These are phyloP conservation scores for Drosophila ercepeae DNA, from an alignment of 1,140 invertebrate genomes.

Conservation along the genomic window DNA sequence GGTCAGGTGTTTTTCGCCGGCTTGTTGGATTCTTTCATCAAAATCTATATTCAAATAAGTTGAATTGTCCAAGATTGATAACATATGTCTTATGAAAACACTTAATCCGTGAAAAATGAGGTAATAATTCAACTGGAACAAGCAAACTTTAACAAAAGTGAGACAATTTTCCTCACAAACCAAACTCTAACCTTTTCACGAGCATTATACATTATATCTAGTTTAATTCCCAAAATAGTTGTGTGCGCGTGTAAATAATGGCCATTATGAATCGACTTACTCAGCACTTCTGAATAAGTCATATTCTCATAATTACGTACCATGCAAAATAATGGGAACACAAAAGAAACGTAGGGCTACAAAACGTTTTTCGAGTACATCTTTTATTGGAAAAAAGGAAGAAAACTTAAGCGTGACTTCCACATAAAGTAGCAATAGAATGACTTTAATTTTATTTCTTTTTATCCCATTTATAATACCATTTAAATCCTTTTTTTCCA, in stretches of 20 bases:
- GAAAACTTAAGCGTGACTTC: too few relatives aligned
- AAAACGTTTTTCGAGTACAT: not conserved
- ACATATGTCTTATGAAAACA: not conserved
- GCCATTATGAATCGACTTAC: conserved; percentile 17
- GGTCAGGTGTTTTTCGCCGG: conserved; percentile 22
- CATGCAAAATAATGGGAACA: conserved; percentile 7
- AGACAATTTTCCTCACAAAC: not conserved
- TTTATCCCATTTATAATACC: not conserved
- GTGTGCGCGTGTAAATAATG: conserved; percentile 25
- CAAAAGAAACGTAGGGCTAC: not conserved
- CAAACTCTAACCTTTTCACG: not conserved
- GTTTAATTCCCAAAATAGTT: conserved; percentile 29
- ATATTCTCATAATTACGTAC: conserved; percentile 21
- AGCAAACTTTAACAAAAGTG: not conserved
- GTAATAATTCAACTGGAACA: not conserved
- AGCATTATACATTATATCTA: conserved; percentile 7
- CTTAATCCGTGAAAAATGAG: not conserved
- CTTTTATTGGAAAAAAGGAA: too few relatives aligned
- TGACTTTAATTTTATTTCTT: too few relatives aligned
- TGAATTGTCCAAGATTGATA: not conserved
- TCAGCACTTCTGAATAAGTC: conserved; percentile 6
- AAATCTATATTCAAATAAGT: not conserved
- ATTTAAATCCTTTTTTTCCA: conserved; percentile 18
- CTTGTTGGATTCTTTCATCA: not conserved
- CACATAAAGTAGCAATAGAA: too few relatives aligned